A percentile compares a stretch with the other conserved stretches of the same genome.
Conservation (phyloP, 30 jellyfish, hydroid and myxozoan genomes). For the Cassiopea xamachana region DNA sequence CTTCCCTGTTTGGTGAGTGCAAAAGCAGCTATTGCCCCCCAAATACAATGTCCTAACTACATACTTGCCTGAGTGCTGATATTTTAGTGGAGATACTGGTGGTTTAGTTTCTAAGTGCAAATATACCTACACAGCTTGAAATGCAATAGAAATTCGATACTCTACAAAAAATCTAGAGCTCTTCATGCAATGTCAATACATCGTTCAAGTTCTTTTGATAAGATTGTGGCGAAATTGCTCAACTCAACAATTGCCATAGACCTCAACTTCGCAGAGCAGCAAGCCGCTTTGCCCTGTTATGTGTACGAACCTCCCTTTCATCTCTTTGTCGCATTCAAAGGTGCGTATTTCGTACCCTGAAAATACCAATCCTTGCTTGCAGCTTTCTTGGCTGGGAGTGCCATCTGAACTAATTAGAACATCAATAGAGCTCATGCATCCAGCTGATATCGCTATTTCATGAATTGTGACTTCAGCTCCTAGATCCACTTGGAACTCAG, state of each 20-base stretch:
- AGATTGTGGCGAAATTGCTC: background rate
- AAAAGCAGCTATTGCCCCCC: no score
- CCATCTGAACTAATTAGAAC: background rate
- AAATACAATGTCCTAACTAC: no score
- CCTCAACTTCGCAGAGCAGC: background rate
- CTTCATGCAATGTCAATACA: no score
- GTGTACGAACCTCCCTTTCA: background rate
- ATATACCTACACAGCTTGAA: no score
- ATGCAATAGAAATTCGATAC: no score
- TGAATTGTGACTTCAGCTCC: background rate
- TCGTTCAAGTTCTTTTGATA: no score
- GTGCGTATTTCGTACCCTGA: conserved; percentile 9
- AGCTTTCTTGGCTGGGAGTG: background rate
- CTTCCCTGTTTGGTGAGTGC: no score
- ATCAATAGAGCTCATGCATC: background rate
- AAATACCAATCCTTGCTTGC: background rate
- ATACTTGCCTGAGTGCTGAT: no score
- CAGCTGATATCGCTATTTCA: background rate
- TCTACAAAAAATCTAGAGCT: no score
- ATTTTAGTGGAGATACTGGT: no score
- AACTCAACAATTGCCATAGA: background rate
- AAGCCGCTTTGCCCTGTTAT: background rate
- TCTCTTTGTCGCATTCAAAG: background rate
- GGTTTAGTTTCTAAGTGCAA: no score
- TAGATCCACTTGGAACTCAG: background rate